These are phyloP conservation scores for Cariama cristata DNA, from an alignment of 2,113 vertebrate genomes.

Conservation along the genomic window DNA sequence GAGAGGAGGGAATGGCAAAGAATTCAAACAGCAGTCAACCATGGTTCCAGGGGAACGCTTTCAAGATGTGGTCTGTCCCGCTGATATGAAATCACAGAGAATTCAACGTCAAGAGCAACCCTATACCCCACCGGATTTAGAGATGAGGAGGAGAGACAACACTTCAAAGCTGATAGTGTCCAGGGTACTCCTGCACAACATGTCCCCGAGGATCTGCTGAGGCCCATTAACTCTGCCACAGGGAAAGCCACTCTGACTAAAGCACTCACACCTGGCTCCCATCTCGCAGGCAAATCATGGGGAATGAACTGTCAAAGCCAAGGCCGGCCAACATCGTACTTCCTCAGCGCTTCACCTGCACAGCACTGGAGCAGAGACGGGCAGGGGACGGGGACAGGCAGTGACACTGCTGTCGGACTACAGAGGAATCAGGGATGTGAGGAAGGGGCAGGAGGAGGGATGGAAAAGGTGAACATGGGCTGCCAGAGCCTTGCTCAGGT, in stretches of 20 bases:
- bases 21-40: not conserved
- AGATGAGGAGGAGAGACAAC: not conserved
- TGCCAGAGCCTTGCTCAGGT: conserved; percentile 6
- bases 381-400: not conserved
- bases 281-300: not conserved
- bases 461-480: not conserved
- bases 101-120: not conserved
- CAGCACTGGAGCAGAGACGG: not conserved
- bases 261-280: not conserved
- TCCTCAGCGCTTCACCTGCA: not conserved
- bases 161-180: not conserved
- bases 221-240: not conserved
- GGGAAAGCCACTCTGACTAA: not conserved
- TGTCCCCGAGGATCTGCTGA: not conserved
- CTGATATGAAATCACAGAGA: not conserved
- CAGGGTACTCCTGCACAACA: not conserved
- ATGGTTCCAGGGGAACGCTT: accelerated
- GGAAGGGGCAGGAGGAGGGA: not conserved
- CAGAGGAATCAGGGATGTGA: not conserved
- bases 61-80: not conserved
- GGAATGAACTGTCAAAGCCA: not conserved
- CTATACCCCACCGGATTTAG: not conserved
- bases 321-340: not conserved
- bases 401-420: not conserved
- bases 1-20: not conserved